A percentile compares a stretch with the other conserved stretches of the same genome.
Conservation (phyloP, 2,113 vertebrate genomes). For the Prionailurus viverrinus region DNA sequence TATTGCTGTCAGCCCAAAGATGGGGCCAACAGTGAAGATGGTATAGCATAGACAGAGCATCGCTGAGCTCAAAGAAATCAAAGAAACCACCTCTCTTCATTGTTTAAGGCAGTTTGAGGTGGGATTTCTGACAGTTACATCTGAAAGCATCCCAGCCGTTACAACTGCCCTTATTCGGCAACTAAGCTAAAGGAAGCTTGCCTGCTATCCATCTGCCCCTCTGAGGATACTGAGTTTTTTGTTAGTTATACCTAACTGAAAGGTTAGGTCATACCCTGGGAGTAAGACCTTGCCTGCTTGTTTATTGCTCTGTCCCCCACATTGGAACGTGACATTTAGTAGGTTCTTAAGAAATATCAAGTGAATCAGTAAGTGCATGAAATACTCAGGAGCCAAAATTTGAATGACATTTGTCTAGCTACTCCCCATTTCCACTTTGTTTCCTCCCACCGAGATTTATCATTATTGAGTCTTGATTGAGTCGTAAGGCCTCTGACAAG, state of each 20-base stretch:
- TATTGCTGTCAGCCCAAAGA: background rate
- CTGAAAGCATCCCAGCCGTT: background rate
- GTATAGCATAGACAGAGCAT: fast-evolving
- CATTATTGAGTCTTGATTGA: background rate
- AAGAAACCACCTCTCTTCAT: background rate
- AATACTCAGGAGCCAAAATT: background rate
- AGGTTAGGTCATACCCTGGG: background rate
- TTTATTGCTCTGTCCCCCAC: background rate
- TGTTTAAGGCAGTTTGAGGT: background rate
- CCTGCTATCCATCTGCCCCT: background rate
- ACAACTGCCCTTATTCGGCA: background rate
- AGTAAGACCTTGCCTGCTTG: background rate
- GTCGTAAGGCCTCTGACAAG: background rate
- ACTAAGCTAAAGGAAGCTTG: background rate
- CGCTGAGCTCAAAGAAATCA: background rate
- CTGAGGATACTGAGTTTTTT: background rate
- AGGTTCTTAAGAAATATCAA: background rate
- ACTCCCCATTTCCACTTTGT: background rate
- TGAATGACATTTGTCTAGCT: background rate
- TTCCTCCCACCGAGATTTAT: background rate
- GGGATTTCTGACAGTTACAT: background rate
- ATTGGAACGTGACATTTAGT: background rate
- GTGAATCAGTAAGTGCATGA: background rate
- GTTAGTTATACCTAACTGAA: background rate
- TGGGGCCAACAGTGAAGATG: background rate